Evolutionary conservation across 2,888 invertebrate genomes (phyloP), one percentile per base, ranked within the genome.

Genomic region (Microchrysa polita): DNA sequence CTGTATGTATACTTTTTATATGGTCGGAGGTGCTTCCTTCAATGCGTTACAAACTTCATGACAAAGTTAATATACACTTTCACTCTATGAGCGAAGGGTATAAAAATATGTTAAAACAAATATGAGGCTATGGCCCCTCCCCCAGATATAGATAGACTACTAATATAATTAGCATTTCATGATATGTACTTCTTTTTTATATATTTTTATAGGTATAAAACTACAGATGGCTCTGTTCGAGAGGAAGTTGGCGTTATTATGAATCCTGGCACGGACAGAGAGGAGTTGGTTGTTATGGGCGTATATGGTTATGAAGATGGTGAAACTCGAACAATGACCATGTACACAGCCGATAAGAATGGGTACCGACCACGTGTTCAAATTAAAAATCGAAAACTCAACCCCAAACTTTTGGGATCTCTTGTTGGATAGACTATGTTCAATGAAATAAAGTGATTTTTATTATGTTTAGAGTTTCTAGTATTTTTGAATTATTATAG

Each of bases 341-440:
- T 83, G 82, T 85, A 85, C 76, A 84, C 83, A 2, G 84, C 84
- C 67, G 85, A 84, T 67, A 84, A 85, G 76, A 81, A 82, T 76
- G 84, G 85, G 65, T 84, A 84, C 76, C 82, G 82, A 55, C 74
- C 84, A 1, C 80, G 81, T 23, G 82, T 82, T 40, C 76, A 78
- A 76, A 77, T 83, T 34, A 84, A 83, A 77, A 82, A 82, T 42
- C 81, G 82, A 59, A 83, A 82, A 76, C 60, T 78, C 4, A 77
- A 77, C 74, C 78, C 78, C 10, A 78, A 78, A 61, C 76, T 78
- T 10, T 48, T 79, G 5, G 75, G 72, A 60, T 76, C 75, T 4
- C 73, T 79, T 1, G 72, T 77, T 48, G 79, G 79, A 9, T 78
- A 77, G 27, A 52, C 5, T 27, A 57, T n/a, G 16, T 67, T 27